phyloP scores from a whole-genome alignment of 2,113 vertebrate species.

The Ammodramus savannarum region DNA sequence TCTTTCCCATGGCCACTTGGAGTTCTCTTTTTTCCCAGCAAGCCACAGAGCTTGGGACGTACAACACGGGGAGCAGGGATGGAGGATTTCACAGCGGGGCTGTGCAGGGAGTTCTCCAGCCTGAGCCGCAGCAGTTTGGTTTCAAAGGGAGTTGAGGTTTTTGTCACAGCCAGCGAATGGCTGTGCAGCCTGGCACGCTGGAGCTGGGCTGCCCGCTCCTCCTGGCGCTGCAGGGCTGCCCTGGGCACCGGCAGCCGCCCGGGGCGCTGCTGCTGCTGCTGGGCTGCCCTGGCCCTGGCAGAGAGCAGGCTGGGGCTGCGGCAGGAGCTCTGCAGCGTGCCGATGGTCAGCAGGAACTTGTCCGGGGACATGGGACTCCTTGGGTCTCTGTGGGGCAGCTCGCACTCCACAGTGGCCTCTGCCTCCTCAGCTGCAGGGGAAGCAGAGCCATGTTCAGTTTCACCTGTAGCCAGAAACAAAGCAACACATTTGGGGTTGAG shows the following conservation, averaged over 20 bases:
- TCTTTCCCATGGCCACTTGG: neutral
- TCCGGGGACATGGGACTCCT: slow-evolving; percentile 32
- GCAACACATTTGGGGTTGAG: neutral
- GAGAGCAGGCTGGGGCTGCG: slow-evolving; percentile 35
- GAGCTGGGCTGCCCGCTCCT: neutral
- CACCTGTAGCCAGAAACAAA: slow-evolving; percentile 22
- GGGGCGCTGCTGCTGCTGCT: slow-evolving; percentile 36
- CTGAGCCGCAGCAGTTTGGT: slow-evolving; percentile 57
- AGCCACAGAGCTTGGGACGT: neutral
- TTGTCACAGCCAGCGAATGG: neutral
- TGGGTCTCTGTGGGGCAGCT: slow-evolving; percentile 39
- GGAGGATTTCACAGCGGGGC: slow-evolving; percentile 46
- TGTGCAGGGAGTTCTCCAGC: slow-evolving; percentile 46
- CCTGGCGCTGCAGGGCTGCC: neutral
- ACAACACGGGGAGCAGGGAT: slow-evolving; percentile 45
- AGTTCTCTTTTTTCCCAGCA: neutral
- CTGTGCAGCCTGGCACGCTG: neutral
- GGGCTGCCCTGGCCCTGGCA: slow-evolving; percentile 36
- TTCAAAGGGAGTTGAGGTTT: slow-evolving; percentile 47
- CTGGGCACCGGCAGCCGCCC: neutral
- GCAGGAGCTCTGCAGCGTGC: slow-evolving; percentile 46
- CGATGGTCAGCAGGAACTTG: slow-evolving; percentile 70
- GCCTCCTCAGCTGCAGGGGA: neutral
- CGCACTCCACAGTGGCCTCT: neutral
- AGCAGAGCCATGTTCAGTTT: neutral